Conservation (phyloP, 2,888 invertebrate genomes). For the Auanema freiburgensis region DNA sequence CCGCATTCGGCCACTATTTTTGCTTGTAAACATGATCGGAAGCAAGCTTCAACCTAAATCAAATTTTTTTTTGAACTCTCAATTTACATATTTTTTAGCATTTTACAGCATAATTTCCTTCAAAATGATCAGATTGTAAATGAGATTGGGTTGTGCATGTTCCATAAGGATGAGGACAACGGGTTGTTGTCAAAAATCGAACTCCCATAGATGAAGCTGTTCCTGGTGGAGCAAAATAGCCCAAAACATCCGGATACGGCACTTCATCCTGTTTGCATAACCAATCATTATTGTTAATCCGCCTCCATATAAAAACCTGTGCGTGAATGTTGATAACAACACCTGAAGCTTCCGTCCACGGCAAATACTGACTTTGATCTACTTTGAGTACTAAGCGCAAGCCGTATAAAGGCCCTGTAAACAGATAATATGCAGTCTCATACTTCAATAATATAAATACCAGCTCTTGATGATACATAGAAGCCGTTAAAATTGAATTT, state of each 20-base stretch:
- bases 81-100: not conserved
- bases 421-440: constrained; percentile 15
- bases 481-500: constrained; percentile 36
- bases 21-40: constrained; percentile 65
- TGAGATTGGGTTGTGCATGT: constrained; percentile 55
- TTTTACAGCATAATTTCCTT: constrained; percentile 37
- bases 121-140: constrained; percentile 34
- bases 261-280: constrained; percentile 23
- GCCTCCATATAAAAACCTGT: constrained; percentile 37
- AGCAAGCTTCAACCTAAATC: constrained; percentile 63
- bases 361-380: constrained; percentile 53
- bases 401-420: constrained; percentile 64
- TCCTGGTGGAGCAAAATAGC: constrained; percentile 53
- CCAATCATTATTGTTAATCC: not conserved
- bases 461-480: constrained; percentile 51
- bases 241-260: constrained; percentile 46
- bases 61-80: constrained; percentile 8
- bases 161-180: constrained; percentile 64
- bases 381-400: constrained; percentile 53
- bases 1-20: constrained; percentile 58
- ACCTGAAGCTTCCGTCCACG: constrained; percentile 65
- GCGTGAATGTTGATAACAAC: constrained; percentile 65
- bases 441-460: not conserved
- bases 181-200: constrained; percentile 58
- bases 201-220: constrained; percentile 56